phyloP scores from a whole-genome alignment of 2,797 vertebrate species.

The Peromyscus melanophrys region DNA sequence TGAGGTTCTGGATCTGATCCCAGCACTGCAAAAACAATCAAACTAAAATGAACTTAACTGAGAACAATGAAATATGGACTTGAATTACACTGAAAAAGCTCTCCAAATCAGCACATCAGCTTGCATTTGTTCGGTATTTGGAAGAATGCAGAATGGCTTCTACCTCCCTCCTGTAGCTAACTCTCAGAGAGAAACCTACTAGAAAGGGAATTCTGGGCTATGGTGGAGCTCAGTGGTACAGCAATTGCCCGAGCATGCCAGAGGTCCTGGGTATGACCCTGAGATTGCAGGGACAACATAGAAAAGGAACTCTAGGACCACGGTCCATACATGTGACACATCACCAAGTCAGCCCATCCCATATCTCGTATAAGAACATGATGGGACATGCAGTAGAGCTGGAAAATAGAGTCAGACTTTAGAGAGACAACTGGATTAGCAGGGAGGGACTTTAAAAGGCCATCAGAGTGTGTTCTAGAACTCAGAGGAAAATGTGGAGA shows the following conservation, averaged over 20 bases:
- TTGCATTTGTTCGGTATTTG: neutral
- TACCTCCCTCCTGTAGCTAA: neutral
- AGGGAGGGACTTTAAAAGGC: neutral
- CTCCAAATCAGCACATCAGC: neutral
- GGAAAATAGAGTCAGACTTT: neutral
- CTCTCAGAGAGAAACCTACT: neutral
- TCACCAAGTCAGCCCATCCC: neutral
- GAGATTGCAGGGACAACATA: neutral
- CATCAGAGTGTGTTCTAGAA: neutral
- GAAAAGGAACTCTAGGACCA: neutral
- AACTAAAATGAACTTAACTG: neutral
- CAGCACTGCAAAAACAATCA: neutral
- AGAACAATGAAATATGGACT: neutral
- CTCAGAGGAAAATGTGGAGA: neutral
- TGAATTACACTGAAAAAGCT: neutral
- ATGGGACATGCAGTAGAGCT: neutral
- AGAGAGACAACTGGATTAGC: neutral
- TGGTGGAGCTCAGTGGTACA: neutral
- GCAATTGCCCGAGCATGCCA: neutral
- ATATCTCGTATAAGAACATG: neutral
- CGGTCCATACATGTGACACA: neutral
- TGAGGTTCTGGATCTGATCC: neutral
- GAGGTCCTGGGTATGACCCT: neutral
- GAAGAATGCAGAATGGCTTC: neutral
- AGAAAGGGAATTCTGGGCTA: neutral